Percentiles rank a stretch among this genome's conserved stretches.
phyloP scores from a whole-genome alignment of 1,140 invertebrate genomes.

The Centruroides vittatus region DNA sequence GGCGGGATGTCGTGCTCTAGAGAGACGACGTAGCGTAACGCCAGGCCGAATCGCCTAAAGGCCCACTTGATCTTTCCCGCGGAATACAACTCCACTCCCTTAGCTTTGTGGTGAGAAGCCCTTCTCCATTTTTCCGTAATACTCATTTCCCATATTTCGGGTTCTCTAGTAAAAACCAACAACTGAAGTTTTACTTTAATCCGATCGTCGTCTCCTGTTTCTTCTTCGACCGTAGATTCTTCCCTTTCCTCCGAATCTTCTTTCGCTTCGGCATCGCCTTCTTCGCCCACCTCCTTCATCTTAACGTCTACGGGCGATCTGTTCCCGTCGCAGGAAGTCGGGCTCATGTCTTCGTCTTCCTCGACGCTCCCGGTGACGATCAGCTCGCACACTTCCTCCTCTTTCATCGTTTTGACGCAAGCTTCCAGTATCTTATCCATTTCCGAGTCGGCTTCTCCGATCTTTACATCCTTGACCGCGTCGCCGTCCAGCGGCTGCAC shows the following conservation, averaged over 20 bases:
- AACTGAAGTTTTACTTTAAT: slow-evolving; percentile 1
- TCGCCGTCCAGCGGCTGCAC: slow-evolving; percentile 1
- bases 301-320: not conserved
- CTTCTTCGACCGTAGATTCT: not conserved
- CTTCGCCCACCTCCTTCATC: not conserved
- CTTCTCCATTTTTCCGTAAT: slow-evolving; percentile 27
- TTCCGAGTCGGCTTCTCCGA: slow-evolving; percentile 10
- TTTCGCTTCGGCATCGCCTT: not conserved
- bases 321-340: not conserved
- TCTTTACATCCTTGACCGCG: slow-evolving; percentile 1
- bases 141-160: slow-evolving; percentile 18
- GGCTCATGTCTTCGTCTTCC: not conserved
- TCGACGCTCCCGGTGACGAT: not conserved
- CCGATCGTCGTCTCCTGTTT: not conserved
- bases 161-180: slow-evolving; percentile 10
- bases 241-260: not conserved
- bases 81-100: slow-evolving; percentile 33
- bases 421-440: slow-evolving; percentile 7
- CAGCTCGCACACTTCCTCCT: slow-evolving; percentile 8
- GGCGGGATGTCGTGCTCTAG: slow-evolving; percentile 15
- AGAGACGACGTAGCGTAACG: slow-evolving; percentile 47
- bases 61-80: slow-evolving; percentile 29
- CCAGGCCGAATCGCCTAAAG: slow-evolving; percentile 43
- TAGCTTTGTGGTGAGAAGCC: slow-evolving; percentile 24
- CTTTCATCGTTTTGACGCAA: slow-evolving; percentile 11